Conservation (phyloP, 2,113 vertebrate genomes). For the Vombatus ursinus region DNA sequence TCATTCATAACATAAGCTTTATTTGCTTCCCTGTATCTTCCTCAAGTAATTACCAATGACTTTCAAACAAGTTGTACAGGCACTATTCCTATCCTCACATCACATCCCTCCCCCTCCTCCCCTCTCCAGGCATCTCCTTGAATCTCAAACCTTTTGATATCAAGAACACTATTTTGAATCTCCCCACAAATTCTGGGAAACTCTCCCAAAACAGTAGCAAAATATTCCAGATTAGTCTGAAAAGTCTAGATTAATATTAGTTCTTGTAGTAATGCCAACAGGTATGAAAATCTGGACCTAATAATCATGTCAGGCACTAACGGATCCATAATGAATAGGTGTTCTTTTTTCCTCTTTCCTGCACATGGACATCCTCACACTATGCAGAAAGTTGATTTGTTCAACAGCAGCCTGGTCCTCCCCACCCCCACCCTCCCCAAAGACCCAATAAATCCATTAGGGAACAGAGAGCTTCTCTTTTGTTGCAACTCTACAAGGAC, state of each 20-base stretch:
- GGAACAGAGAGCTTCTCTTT: constrained; percentile 23
- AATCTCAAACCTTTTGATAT: neutral
- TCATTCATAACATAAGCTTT: neutral
- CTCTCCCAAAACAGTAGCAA: neutral
- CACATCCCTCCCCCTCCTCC: too few relatives aligned
- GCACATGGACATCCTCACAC: neutral
- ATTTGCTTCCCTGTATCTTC: neutral
- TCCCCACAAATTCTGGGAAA: neutral
- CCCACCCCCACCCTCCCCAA: neutral
- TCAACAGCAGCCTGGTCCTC: constrained; percentile 31
- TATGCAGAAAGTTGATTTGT: constrained; percentile 4
- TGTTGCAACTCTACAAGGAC: constrained; percentile 38
- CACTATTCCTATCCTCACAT: neutral
- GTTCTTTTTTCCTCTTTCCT: neutral
- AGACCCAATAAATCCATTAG: constrained; percentile 18
- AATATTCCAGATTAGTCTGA: neutral
- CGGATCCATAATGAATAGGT: neutral
- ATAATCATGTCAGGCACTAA: constrained; percentile 19
- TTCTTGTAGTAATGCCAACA: neutral
- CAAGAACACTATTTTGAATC: neutral
- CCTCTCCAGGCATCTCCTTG: neutral
- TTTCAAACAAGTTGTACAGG: neutral
- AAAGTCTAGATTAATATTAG: neutral
- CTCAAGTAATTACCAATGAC: neutral
- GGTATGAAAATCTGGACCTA: neutral